A percentile compares a stretch with the other conserved stretches of the same genome.
These are phyloP conservation scores for Miniopterus natalensis DNA, from an alignment of 2,113 vertebrate genomes.

Conservation along the genomic window DNA sequence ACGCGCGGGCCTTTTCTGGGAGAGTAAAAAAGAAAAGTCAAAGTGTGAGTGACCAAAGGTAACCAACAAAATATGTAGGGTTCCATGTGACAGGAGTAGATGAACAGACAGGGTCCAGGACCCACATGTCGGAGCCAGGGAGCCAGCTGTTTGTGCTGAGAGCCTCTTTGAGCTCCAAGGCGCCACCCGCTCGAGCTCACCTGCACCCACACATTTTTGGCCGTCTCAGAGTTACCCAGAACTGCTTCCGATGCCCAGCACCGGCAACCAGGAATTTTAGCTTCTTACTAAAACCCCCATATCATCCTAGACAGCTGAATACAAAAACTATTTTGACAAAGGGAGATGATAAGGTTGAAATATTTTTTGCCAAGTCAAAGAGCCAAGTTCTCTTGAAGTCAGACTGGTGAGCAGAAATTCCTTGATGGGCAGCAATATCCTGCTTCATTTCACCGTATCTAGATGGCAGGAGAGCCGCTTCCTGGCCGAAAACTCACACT, in stretches of 20 bases:
- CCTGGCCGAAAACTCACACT: background rate
- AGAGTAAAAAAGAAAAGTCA: background rate
- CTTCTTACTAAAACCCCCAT: background rate
- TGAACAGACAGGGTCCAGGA: background rate
- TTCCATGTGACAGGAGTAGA: background rate
- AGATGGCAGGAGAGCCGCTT: background rate
- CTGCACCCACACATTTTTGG: background rate
- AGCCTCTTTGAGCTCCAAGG: background rate
- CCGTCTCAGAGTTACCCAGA: background rate
- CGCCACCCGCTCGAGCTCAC: background rate
- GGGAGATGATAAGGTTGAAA: background rate
- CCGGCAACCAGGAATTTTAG: background rate
- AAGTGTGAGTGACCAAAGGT: background rate
- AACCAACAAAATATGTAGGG: background rate
- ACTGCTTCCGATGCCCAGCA: background rate
- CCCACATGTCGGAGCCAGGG: background rate
- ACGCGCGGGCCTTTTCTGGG: background rate
- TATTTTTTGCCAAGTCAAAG: background rate
- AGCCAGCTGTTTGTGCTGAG: background rate
- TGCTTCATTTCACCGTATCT: background rate
- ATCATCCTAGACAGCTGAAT: background rate
- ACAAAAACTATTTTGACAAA: background rate
- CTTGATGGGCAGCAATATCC: background rate
- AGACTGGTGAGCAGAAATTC: constrained; percentile 2
- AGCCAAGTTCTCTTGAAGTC: constrained; percentile 5